These are phyloP conservation scores for Scelioninae gen. 2 DNA, from an alignment of 2,888 invertebrate species.

Conservation along the genomic window DNA sequence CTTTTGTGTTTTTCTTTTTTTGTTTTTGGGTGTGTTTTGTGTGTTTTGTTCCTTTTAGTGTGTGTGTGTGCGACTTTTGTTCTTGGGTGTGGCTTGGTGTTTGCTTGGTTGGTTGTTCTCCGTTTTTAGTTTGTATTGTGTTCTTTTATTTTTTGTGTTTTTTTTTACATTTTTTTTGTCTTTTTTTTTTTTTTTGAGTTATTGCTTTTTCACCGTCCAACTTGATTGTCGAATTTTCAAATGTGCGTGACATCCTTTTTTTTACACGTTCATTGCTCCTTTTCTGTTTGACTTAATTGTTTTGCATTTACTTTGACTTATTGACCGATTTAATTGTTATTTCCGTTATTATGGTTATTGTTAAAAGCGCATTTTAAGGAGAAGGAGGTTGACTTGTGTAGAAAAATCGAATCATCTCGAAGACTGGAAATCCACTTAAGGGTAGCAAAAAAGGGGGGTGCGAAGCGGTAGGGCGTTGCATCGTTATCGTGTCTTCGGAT, in stretches of 20 bases:
- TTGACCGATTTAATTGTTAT: too few relatives aligned
- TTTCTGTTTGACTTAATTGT: background rate
- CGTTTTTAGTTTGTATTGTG: too few relatives aligned
- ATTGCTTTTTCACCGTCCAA: constrained; percentile 35
- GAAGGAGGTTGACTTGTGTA: constrained; percentile 12
- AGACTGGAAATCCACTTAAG: constrained; percentile 46
- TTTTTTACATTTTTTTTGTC: too few relatives aligned
- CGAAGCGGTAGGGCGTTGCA: constrained; percentile 15
- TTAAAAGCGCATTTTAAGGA: too few relatives aligned
- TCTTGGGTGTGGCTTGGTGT: too few relatives aligned
- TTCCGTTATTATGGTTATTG: too few relatives aligned
- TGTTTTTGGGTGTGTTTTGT: too few relatives aligned
- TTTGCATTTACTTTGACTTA: constrained; percentile 12
- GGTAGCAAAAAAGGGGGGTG: constrained; percentile 10
- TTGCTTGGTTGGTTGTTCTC: too few relatives aligned
- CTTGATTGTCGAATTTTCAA: constrained; percentile 49
- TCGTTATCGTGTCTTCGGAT: constrained; percentile 50
- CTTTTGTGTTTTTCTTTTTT: too few relatives aligned
- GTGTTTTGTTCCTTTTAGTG: too few relatives aligned
- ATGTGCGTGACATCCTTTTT: constrained; percentile 49
- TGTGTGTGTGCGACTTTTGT: too few relatives aligned
- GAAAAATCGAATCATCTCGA: constrained; percentile 41
- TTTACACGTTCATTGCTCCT: constrained; percentile 12
- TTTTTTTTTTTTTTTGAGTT: constrained; percentile 37
- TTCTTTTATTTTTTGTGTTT: too few relatives aligned